Conservation (phyloP, 53 echinoderm and acorn worm genomes). For the Glandiceps talaboti region DNA sequence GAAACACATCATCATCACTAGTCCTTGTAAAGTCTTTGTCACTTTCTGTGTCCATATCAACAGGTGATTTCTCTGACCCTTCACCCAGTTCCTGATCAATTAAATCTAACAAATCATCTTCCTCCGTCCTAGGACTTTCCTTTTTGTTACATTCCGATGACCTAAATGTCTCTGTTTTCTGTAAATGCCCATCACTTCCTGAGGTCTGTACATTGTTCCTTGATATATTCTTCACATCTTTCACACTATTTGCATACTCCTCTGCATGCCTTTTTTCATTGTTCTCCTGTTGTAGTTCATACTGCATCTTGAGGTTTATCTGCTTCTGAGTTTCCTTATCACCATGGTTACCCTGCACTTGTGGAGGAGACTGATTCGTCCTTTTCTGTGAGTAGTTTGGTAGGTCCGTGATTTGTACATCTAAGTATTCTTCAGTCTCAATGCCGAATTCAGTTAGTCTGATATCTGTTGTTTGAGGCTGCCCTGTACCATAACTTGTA, state of each 20-base stretch:
- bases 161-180: background rate
- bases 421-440: conserved; percentile 73
- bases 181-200: background rate
- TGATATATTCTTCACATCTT: background rate
- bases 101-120: conserved; percentile 64
- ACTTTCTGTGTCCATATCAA: background rate
- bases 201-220: background rate
- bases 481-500: conserved; percentile 61
- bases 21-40: background rate
- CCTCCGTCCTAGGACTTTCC: conserved; percentile 8
- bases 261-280: background rate
- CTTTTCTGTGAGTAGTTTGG: conserved; percentile 45
- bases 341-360: background rate
- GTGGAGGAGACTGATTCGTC: background rate
- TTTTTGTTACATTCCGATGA: background rate
- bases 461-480: conserved; percentile 41
- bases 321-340: background rate
- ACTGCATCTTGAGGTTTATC: background rate
- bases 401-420: conserved; percentile 62
- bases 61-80: background rate
- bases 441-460: conserved; percentile 82
- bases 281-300: too few relatives aligned
- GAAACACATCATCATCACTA: background rate
- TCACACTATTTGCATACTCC: background rate
- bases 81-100: conserved; percentile 62